Evolutionary conservation across 2,888 invertebrate species (phyloP).

Genomic region (Augiades crinisus): DNA sequence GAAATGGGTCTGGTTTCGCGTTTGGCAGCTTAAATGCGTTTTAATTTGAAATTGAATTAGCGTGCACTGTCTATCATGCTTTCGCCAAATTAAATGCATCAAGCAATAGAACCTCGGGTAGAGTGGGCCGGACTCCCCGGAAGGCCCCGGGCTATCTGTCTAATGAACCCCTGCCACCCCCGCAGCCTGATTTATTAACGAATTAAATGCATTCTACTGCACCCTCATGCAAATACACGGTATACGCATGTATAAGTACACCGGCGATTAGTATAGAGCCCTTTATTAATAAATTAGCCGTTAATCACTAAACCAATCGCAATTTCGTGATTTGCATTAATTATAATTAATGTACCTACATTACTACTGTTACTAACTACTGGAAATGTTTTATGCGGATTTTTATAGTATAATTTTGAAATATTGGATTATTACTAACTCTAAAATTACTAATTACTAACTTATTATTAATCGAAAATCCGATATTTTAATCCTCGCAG

Average conservation of each 20-base stretch:
- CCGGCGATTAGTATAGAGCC: slow-evolving; percentile 18
- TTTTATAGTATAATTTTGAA: no score
- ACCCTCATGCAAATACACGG: slow-evolving; percentile 63
- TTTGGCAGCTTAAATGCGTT: background rate
- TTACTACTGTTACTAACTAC: no score
- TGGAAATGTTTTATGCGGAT: no score
- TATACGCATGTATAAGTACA: slow-evolving; percentile 31
- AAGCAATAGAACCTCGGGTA: slow-evolving; percentile 59
- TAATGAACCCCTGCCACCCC: slow-evolving; percentile 77
- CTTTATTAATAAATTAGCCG: slow-evolving; percentile 27
- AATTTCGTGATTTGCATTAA: slow-evolving; percentile 14
- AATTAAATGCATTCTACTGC: slow-evolving; percentile 80
- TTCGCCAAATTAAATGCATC: slow-evolving; percentile 66
- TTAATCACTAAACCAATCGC: slow-evolving; percentile 22
- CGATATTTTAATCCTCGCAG: no score
- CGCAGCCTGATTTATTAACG: slow-evolving; percentile 79
- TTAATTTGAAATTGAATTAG: slow-evolving; percentile 23
- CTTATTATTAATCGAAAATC: no score
- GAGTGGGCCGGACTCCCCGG: slow-evolving; percentile 67
- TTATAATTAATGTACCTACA: no score
- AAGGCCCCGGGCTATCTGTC: slow-evolving; percentile 75
- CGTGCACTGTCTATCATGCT: slow-evolving; percentile 50
- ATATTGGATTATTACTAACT: no score
- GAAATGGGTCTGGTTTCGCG: background rate
- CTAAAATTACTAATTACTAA: no score